Base-by-base conservation (phyloP, 64 coral and sea anemone species). In the Orbicella faveolata region DNA sequence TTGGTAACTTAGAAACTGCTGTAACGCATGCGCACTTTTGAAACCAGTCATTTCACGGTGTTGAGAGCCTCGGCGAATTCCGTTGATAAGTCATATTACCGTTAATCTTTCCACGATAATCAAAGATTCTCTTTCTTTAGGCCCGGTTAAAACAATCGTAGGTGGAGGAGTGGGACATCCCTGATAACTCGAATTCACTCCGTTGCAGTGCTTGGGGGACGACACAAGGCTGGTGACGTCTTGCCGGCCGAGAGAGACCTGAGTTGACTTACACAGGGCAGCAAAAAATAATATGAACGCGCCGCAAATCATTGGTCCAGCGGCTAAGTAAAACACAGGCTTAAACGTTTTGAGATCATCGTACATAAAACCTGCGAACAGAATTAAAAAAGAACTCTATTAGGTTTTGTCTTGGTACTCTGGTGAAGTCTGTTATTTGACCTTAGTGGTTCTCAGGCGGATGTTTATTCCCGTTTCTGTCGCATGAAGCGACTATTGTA, bases 321-420 rank as follows among this genome's bases (percentile, higher is more conserved):
- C 88, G 6, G 95, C 95, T 20, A 96, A 84, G 78, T 94, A 96
- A 59, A 96, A 96, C 48, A 96, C 95, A 0, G 95, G 92, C 69
- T 91, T 96, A 74, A 93, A 96, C 9, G 52, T 87, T 11, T 83
- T 85, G 1, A 91, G 61, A 34, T 90, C 41, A 69, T 96, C 95
- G 77, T 93, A 96, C 51, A 96, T 75, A 16, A 96, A 77, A 76
- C 95, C 92, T 96, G 41, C 1, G 19, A 69, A 83, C 15, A 83
- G 6, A 83, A 83, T 30, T 30, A 8, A 16, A 35, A 15, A 19
- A 61, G 14, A 13, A 3, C 26, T 34, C n/a, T 25, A 11, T 26
- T 70, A 70, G 25, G 11, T 26, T 26, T 33, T 70, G 9, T 26
- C 30, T 70, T 70, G 19, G 1, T 70, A 0, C 64, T 48, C 44